A percentile compares a stretch with the other conserved stretches of the same genome.
Evolutionary conservation across 2,113 vertebrate species (phyloP).

Genomic region (Lepidothrix coronata): DNA sequence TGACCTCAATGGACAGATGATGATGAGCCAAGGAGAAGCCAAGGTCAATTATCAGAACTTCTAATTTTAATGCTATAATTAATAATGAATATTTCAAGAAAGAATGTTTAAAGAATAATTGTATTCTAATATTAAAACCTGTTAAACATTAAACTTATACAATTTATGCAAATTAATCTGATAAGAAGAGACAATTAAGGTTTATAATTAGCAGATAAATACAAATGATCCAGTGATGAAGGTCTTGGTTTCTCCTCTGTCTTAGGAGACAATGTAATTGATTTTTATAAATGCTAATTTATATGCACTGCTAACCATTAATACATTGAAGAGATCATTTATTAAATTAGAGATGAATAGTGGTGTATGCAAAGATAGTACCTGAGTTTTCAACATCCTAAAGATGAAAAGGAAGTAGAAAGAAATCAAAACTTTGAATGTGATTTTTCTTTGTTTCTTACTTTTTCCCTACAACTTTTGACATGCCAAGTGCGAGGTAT

Average conservation of each 20-base stretch:
- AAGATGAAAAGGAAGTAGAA: constrained; percentile 42
- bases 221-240: constrained; percentile 81
- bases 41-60: constrained; percentile 80
- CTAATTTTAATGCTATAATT: constrained; percentile 79
- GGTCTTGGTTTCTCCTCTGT: constrained; percentile 78
- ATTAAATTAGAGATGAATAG: constrained; percentile 73
- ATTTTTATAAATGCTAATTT: constrained; percentile 85
- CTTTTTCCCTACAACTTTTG: not conserved
- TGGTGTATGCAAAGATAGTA: constrained; percentile 49
- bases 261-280: constrained; percentile 79
- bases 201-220: constrained; percentile 86
- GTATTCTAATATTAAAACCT: constrained; percentile 76
- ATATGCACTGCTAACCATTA: constrained; percentile 79
- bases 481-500: not conserved
- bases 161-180: constrained; percentile 84
- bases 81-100: constrained; percentile 79
- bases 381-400: constrained; percentile 51
- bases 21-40: constrained; percentile 76
- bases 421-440: not conserved
- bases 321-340: constrained; percentile 67
- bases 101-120: constrained; percentile 78
- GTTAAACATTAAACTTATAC: constrained; percentile 78
- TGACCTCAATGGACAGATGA: constrained; percentile 70
- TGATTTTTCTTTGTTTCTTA: not conserved
- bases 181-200: constrained; percentile 82